Conservation (phyloP, 2,888 invertebrate species). For the Heliconius ismenius region DNA sequence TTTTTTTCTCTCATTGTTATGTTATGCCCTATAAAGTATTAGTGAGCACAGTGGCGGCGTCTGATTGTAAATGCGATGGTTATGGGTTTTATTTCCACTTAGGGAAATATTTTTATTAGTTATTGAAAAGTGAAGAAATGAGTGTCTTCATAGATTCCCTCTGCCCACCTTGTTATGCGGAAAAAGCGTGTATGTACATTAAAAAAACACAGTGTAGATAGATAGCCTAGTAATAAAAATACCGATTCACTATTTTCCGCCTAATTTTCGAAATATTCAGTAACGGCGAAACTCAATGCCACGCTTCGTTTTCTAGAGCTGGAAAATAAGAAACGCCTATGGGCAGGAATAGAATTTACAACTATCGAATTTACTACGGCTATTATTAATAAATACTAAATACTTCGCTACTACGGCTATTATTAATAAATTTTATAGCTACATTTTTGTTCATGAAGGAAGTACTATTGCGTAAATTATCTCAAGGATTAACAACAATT, state of each 20-base stretch:
- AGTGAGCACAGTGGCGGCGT: background rate
- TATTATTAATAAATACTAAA: background rate
- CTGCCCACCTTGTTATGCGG: no score
- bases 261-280: no score
- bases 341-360: background rate
- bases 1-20: background rate
- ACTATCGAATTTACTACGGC: background rate
- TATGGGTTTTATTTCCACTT: background rate
- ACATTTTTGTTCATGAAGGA: constrained; percentile 19
- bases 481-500: constrained; percentile 27
- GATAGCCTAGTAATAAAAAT: no score
- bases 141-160: background rate
- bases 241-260: no score
- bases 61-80: background rate
- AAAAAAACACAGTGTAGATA: no score
- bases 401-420: background rate
- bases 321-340: background rate
- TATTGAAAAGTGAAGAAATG: background rate
- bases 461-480: constrained; percentile 4
- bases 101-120: background rate
- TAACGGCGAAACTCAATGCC: no score
- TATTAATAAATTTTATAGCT: background rate
- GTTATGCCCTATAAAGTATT: background rate
- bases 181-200: no score
- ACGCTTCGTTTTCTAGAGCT: no score